Percentiles rank a stretch among this genome's conserved stretches.
Conservation (phyloP, 2,888 invertebrate species). For the Agrilus mali region DNA sequence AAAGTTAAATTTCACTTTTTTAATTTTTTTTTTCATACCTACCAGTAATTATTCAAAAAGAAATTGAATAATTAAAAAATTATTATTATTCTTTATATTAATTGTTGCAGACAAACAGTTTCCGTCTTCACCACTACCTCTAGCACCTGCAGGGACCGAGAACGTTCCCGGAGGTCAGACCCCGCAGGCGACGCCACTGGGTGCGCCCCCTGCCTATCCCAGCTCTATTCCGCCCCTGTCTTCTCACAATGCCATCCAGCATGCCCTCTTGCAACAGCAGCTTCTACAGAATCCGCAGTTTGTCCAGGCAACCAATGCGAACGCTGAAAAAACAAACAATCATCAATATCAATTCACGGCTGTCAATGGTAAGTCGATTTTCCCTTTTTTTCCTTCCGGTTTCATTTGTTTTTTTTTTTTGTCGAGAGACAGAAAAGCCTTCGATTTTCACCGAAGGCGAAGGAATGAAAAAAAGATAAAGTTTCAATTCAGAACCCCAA, state of each 20-base stretch:
- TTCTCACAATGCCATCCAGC: slow-evolving; percentile 25
- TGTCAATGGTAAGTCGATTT: slow-evolving; percentile 32
- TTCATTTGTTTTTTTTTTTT: too few relatives aligned
- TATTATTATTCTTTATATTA: not conserved
- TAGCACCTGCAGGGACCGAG: slow-evolving; percentile 26
- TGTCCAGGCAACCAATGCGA: slow-evolving; percentile 27
- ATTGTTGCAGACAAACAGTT: slow-evolving; percentile 36
- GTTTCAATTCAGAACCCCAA: not conserved
- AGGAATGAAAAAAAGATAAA: too few relatives aligned
- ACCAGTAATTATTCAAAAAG: too few relatives aligned
- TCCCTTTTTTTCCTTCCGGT: not conserved
- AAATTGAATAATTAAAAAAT: too few relatives aligned
- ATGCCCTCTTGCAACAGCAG: slow-evolving; percentile 39
- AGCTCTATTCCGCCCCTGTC: slow-evolving; percentile 32
- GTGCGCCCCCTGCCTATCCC: slow-evolving; percentile 31
- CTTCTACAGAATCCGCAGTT: slow-evolving; percentile 42
- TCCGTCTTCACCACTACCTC: slow-evolving; percentile 30
- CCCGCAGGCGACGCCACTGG: slow-evolving; percentile 24
- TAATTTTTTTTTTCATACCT: too few relatives aligned
- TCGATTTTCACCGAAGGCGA: too few relatives aligned
- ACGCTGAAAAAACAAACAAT: slow-evolving; percentile 38
- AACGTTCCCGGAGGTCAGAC: slow-evolving; percentile 14
- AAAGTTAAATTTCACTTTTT: too few relatives aligned
- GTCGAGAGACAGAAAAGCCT: too few relatives aligned
- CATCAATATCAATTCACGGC: too few relatives aligned